Conservation (phyloP, 2,113 vertebrate genomes). For the Labrus mixtus region DNA sequence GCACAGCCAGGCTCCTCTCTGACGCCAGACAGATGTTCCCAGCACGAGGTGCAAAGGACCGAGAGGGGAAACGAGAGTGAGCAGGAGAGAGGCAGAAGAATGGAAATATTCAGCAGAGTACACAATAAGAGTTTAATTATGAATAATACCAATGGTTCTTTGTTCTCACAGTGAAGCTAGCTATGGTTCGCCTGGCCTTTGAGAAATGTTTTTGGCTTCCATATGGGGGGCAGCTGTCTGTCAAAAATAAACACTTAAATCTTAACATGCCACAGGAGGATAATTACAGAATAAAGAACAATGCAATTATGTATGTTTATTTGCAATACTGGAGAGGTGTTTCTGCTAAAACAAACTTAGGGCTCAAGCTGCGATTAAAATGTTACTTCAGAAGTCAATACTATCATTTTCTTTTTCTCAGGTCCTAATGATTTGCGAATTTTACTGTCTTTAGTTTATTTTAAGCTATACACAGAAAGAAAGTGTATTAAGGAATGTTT, state of each 20-base stretch:
- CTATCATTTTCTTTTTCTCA: conserved; percentile 29
- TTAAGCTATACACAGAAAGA: background rate
- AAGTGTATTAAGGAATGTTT: conserved; percentile 29
- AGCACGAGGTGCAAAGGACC: conserved; percentile 78
- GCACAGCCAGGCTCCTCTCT: conserved; percentile 81
- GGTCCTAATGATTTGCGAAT: conserved; percentile 24
- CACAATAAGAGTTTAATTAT: conserved; percentile 83
- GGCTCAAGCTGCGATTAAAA: conserved; percentile 37
- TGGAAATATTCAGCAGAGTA: conserved; percentile 80
- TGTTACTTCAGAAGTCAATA: conserved; percentile 19
- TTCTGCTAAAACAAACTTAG: conserved; percentile 68
- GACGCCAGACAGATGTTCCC: conserved; percentile 87
- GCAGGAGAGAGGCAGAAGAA: conserved; percentile 74
- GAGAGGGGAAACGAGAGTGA: conserved; percentile 68
- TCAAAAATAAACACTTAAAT: conserved; percentile 79
- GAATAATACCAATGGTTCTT: conserved; percentile 82
- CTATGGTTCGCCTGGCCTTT: conserved; percentile 73
- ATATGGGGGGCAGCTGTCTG: conserved; percentile 83
- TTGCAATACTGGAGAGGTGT: conserved; percentile 64
- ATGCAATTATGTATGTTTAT: conserved; percentile 75
- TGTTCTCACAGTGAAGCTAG: conserved; percentile 77
- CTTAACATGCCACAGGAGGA: conserved; percentile 70
- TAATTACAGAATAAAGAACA: conserved; percentile 76
- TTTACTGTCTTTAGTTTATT: conserved; percentile 1
- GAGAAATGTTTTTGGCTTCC: conserved; percentile 82